A percentile compares a stretch with the other conserved stretches of the same genome.
phyloP scores from a whole-genome alignment of 2,888 invertebrate genomes.

The Noctua comes region DNA sequence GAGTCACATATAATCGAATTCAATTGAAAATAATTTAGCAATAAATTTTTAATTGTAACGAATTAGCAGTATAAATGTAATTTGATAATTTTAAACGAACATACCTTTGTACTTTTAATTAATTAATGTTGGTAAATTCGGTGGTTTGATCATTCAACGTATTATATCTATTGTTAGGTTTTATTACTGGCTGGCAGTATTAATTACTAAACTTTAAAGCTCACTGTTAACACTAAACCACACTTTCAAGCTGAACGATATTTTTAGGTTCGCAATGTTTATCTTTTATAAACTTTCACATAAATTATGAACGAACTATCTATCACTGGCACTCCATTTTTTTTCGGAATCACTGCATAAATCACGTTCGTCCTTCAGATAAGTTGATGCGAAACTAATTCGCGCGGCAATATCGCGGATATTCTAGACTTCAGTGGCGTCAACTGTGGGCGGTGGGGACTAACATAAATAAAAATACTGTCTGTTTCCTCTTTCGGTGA shows the following conservation, averaged over 20 bases:
- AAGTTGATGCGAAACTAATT: conserved; percentile 74
- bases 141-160: conserved; percentile 34
- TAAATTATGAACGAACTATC: conserved; percentile 15
- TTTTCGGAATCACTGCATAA: conserved; percentile 59
- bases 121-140: conserved; percentile 39
- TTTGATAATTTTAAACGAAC: conserved; percentile 38
- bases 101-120: conserved; percentile 51
- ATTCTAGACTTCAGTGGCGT: conserved; percentile 76
- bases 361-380: conserved; percentile 73
- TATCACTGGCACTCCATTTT: conserved; percentile 34
- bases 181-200: conserved; percentile 33
- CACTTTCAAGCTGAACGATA: conserved; percentile 15
- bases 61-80: conserved; percentile 19
- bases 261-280: conserved; percentile 14
- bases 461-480: conserved; percentile 85
- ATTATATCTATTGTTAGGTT: conserved; percentile 34
- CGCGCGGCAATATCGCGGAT: conserved; percentile 73
- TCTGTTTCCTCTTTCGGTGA: conserved; percentile 86
- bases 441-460: conserved; percentile 78
- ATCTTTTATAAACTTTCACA: conserved; percentile 36
- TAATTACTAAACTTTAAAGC: conserved; percentile 34
- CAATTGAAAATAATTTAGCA: conserved; percentile 14
- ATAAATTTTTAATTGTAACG: conserved; percentile 37
- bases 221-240: conserved; percentile 31
- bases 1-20: not conserved